A percentile compares a stretch with the other conserved stretches of the same genome.
These are phyloP conservation scores for Leucozona laternaria DNA, from an alignment of 2,888 invertebrate genomes.

Conservation along the genomic window DNA sequence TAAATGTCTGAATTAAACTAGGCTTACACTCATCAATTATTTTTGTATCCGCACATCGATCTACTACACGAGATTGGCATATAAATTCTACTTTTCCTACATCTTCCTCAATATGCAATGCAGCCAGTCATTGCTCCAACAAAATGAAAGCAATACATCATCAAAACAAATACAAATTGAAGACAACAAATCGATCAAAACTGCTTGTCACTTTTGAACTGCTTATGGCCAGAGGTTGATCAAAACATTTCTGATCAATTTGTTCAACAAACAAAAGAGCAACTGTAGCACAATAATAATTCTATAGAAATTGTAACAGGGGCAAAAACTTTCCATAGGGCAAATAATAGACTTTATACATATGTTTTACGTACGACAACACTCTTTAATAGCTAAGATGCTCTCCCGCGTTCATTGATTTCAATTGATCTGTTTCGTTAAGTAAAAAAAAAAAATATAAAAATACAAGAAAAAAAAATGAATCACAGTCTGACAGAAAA, in stretches of 20 bases:
- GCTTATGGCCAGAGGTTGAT: slow-evolving; percentile 33
- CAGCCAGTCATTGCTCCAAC: slow-evolving; percentile 4
- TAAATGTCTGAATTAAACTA: background rate
- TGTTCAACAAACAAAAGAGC: slow-evolving; percentile 57
- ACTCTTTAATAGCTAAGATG: background rate
- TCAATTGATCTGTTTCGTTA: slow-evolving; percentile 62
- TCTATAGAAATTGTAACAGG: slow-evolving; percentile 2
- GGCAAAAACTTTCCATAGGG: slow-evolving; percentile 58
- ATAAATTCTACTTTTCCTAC: background rate
- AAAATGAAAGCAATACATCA: background rate
- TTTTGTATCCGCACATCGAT: background rate
- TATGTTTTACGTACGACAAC: background rate
- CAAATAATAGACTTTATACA: slow-evolving; percentile 47
- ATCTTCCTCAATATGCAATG: background rate
- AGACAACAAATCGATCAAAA: slow-evolving; percentile 60
- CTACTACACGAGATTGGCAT: background rate
- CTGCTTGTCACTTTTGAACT: slow-evolving; percentile 38
- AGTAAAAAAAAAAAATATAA: background rate
- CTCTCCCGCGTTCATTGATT: slow-evolving; percentile 54
- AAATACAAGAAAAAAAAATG: slow-evolving; percentile 12
- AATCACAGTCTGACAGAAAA: slow-evolving; percentile 65
- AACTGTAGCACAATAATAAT: background rate
- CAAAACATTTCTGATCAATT: slow-evolving; percentile 69
- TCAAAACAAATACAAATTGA: slow-evolving; percentile 12
- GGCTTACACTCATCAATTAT: background rate